Base-by-base conservation (phyloP, 2,113 vertebrate genomes). In the Eolophus roseicapilla region DNA sequence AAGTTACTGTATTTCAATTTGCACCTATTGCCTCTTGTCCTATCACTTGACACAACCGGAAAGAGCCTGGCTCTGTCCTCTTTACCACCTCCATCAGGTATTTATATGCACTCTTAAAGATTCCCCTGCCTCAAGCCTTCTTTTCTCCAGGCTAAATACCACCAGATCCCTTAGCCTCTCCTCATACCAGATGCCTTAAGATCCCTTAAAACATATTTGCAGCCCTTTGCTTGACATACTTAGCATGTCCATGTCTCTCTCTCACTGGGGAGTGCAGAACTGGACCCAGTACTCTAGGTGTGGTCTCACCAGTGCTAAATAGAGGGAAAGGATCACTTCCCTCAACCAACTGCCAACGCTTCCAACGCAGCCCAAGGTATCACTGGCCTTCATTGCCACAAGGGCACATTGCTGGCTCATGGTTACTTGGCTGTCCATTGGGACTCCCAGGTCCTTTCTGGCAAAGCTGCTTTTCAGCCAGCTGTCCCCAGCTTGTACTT, bases 161-260 rank as follows among this genome's bases (percentile, higher is more conserved):
- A 77, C 10, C 24, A 70, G 39, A 44, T 55, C 11, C 6, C 25
- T 41, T 55, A 67, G 27, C 5, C 59, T 60, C 44, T 31, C 29
- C 44, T 47, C 46, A 13, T 5, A 65, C 17, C 59, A 77, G 27
- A 65, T 4, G 2, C 44, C 19, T 73, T 21, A 76, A 65, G 23
- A 81, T 13, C 18, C 31, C 13, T 71, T 39, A 67, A 46, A 87
- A 80, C 0, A 4, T 10, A 28, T 9, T 10, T 44, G 33, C 20
- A 78, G 39, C 21, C 63, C 21, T 81, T 50, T 2, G 1, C 28
- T 50, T 53, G 21, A 67, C 25, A 21, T n/a, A 28, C 27, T 59
- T 23, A n/a, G 65, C 27, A 24, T 0, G 0, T 14, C 24, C 43
- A 21, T 1, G 0, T 33, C 20, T 17, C 60, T 74, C 41, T 52